Base-by-base conservation (phyloP, 2,113 vertebrate species). In the Notiomystis cincta region DNA sequence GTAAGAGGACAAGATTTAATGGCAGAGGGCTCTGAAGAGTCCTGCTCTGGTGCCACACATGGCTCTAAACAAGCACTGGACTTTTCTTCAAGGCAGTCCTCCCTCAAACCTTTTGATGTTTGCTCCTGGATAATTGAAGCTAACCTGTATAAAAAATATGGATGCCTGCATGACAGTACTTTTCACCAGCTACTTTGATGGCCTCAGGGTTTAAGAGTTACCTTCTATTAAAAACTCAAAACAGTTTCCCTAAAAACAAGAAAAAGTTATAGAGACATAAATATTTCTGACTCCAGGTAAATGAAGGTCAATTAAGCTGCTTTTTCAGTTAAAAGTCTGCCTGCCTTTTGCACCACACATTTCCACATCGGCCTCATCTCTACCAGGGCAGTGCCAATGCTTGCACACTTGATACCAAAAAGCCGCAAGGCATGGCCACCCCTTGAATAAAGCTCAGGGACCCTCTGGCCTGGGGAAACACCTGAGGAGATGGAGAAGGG, bases 141-240 rank as follows among this genome's bases (percentile, higher is more conserved):
- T 78, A 54, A 35, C 35, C 35, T 60, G 48, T 78, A 48, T 42
- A 54, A 92, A 83, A 91, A 40, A 30, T 37, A 58, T 40, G 57
- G 44, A 78, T 78, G 53, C 24, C 60, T 71, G 69, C 31, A 71
- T 25, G 69, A 13, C 44, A 75, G 24, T 53, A 35, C 62, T 85
- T 85, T 92, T 65, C 61, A 62, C 64, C 33, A 53, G 56, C 53
- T 60, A 33, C 78, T 95, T 76, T 76, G 70, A 87, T 82, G 65
- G 65, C 54, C 54, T 37, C 22, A 48, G 22, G 76, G 82, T 93
- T 87, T 82, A 72, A 84, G 42, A 67, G 37, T 45, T 48, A 75
- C 31, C n/a, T 93, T 87, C 80, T 67, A 75, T 48, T 79, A 75
- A 88, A 93, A 77, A 81, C 58, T 42, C n/a, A 92, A 92, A 87